These are phyloP conservation scores for Anthophora plumipes DNA, from an alignment of 2,888 invertebrate genomes.

Conservation along the genomic window DNA sequence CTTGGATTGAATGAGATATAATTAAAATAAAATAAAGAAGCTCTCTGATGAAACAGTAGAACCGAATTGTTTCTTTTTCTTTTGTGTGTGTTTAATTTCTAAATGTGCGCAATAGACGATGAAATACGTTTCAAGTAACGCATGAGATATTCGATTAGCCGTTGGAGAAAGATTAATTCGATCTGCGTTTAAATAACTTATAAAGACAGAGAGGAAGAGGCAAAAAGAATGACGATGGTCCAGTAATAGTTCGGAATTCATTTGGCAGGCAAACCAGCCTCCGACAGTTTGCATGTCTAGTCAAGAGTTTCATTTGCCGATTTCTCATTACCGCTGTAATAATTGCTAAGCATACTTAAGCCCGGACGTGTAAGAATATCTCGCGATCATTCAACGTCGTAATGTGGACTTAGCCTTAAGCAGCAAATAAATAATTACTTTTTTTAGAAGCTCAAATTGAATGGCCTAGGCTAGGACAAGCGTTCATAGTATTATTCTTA, in stretches of 20 bases:
- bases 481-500: neutral
- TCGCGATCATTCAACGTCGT: conserved; percentile 21
- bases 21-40: neutral
- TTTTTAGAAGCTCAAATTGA: conserved; percentile 6
- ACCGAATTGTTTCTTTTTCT: too few species aligned
- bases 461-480: neutral
- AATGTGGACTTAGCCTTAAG: conserved; percentile 23
- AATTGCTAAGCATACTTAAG: conserved; percentile 21
- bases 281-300: neutral
- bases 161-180: too few species aligned
- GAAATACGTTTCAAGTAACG: too few species aligned
- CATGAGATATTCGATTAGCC: too few species aligned
- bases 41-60: too few species aligned
- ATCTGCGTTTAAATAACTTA: too few species aligned
- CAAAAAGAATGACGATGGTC: neutral
- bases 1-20: neutral
- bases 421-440: conserved; percentile 21
- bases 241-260: neutral
- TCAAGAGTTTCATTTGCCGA: conserved; percentile 9
- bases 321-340: conserved; percentile 10
- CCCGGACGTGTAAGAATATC: conserved; percentile 30
- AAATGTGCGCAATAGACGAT: too few species aligned
- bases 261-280: neutral
- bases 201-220: neutral
- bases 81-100: too few species aligned